Evolutionary conservation across 2,113 vertebrate species (phyloP), one percentile per base, ranked within the genome.

Genomic region (Megalops atlanticus): DNA sequence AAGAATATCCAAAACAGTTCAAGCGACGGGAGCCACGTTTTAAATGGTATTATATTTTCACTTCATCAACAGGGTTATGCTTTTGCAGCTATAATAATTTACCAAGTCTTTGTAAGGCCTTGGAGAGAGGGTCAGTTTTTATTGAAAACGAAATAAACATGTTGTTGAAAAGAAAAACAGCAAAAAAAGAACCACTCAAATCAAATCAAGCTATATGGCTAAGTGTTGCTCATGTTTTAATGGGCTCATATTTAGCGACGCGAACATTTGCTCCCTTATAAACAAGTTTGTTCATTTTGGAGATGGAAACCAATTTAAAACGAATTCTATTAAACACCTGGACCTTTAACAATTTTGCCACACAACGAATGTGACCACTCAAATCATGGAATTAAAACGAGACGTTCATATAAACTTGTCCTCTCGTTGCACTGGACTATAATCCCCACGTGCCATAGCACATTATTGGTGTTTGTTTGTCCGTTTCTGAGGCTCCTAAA

Each of bases 241-340:
- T 27, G 12, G 31, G n/a, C 18, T 64, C 31, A 27, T 27, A 64
- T 54, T 54, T 49, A 49, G 18, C 16, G 15, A 74, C 12, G 38
- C 38, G 35, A 10, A 33, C 11, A 21, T 79, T 70, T 45, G 41
- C 3, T n/a, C 24, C 64, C 24, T 41, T 78, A n/a, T 40, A n/a
- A 12, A 11, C 31, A 35, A 21, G 40, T 49, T 49, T 38, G 2
- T 43, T 71, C 7, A 36, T 71, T 38, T 58, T 75, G 72, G 15
- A 41, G 14, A 6, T 43, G 4, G 31, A 74, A 80, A 75, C 39
- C 74, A 40, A 74, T 71, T 79, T 71, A 39, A 43, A 4, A 38
- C 68, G 4, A 49, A 72, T 31, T 71, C 31, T n/a, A 49, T 64
- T 79, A 71, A 38, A 38, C 35, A 38, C 36, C 31, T 6, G 24